These are phyloP conservation scores for Eristalis pertinax DNA, from an alignment of 2,888 invertebrate species.

Conservation along the genomic window DNA sequence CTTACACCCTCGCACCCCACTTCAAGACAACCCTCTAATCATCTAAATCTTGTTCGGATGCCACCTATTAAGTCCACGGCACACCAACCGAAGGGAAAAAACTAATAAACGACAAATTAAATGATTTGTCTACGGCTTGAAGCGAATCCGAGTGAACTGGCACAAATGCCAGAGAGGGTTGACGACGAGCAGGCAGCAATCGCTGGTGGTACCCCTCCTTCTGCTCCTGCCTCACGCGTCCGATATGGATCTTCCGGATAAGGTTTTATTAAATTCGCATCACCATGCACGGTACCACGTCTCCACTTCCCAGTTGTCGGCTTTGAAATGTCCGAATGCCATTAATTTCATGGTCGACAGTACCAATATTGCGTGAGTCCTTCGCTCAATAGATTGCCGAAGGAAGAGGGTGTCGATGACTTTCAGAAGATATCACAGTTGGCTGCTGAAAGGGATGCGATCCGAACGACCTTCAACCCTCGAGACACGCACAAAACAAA, in stretches of 20 bases:
- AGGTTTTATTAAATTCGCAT: conserved; percentile 74
- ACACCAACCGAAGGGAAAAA: conserved; percentile 65
- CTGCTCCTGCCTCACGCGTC: neutral
- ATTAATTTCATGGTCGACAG: conserved; percentile 72
- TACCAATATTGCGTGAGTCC: conserved; percentile 68
- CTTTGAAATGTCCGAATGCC: conserved; percentile 69
- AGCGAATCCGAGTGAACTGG: conserved; percentile 52
- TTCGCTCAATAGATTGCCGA: conserved; percentile 16
- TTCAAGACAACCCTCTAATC: conserved; percentile 21
- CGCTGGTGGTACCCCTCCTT: neutral
- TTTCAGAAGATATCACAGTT: conserved; percentile 46
- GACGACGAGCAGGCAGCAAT: neutral
- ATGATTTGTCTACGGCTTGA: conserved; percentile 73
- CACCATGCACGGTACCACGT: conserved; percentile 70
- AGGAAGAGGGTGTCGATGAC: conserved; percentile 63
- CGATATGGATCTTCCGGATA: conserved; percentile 56
- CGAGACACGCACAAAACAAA: conserved; percentile 72
- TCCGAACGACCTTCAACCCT: conserved; percentile 64
- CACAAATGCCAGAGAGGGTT: conserved; percentile 38
- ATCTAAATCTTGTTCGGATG: conserved; percentile 27
- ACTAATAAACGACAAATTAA: conserved; percentile 74
- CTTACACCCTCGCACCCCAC: neutral
- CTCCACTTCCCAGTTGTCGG: conserved; percentile 50
- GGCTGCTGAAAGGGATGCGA: conserved; percentile 58
- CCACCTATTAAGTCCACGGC: conserved; percentile 50